Percentiles rank a stretch among this genome's conserved stretches.
phyloP scores from a whole-genome alignment of 2,113 vertebrate genomes.

The Chaenogobius annularis region DNA sequence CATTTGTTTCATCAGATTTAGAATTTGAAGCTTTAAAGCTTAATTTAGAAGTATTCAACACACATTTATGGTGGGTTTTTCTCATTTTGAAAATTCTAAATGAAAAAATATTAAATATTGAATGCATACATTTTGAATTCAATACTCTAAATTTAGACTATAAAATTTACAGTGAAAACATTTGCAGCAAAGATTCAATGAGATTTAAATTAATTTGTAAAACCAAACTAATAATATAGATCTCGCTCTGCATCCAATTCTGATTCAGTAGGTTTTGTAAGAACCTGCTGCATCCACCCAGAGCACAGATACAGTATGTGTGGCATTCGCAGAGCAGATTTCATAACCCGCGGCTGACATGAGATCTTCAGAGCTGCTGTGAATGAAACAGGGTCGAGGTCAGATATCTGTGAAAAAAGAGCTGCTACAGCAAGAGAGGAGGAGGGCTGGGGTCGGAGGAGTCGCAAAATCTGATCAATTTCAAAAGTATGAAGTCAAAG shows the following conservation, averaged over 20 bases:
- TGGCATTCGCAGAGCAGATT: slow-evolving; percentile 14
- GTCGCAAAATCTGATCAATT: slow-evolving; percentile 4
- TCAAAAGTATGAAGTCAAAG: slow-evolving; percentile 6
- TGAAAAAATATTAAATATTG: too few species aligned
- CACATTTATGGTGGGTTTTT: too few species aligned
- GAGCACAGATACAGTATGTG: background rate
- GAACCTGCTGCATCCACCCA: slow-evolving; percentile 18
- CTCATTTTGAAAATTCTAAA: too few species aligned
- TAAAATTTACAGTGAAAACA: too few species aligned
- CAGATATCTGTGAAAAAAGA: slow-evolving; percentile 36
- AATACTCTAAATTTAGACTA: too few species aligned
- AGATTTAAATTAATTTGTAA: too few species aligned
- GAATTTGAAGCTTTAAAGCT: too few species aligned
- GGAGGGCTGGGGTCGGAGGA: slow-evolving; percentile 9
- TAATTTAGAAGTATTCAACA: too few species aligned
- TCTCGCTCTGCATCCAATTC: background rate
- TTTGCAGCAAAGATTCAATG: too few species aligned
- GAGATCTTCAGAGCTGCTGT: slow-evolving; percentile 27
- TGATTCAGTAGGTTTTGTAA: slow-evolving; percentile 1
- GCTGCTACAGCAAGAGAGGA: slow-evolving; percentile 9
- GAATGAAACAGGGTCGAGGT: slow-evolving; percentile 37
- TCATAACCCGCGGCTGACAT: slow-evolving; percentile 33
- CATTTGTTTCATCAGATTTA: too few species aligned
- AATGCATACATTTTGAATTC: too few species aligned
- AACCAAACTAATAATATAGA: too few species aligned